These are phyloP conservation scores for Listronotus oregonensis DNA, from an alignment of 1,140 invertebrate species.

Conservation along the genomic window DNA sequence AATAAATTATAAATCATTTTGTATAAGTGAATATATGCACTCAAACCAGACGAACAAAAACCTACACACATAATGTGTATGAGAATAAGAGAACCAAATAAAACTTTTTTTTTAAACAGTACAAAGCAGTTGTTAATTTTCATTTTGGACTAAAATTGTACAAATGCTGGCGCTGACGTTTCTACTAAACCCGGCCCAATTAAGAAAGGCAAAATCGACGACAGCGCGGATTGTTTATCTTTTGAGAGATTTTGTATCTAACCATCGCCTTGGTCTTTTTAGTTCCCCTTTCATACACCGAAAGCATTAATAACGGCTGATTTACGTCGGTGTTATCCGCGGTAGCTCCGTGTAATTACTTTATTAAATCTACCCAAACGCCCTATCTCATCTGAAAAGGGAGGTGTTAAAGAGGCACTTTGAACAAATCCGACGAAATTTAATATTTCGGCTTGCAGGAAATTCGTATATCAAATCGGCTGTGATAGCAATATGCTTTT, in stretches of 20 bases:
- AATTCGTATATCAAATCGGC: too few species aligned
- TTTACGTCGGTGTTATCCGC: conserved; percentile 23
- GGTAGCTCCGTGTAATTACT: conserved; percentile 22
- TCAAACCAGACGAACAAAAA: too few species aligned
- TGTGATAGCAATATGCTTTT: too few species aligned
- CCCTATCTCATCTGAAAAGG: conserved; percentile 1
- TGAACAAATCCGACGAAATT: conserved; percentile 7
- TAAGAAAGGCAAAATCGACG: not conserved
- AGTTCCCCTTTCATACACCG: conserved; percentile 12
- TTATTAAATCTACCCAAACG: conserved; percentile 22
- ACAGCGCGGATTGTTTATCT: conserved; percentile 2
- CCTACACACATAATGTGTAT: too few species aligned
- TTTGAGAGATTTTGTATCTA: conserved; percentile 13
- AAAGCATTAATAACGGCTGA: conserved; percentile 20
- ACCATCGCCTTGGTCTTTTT: not conserved
- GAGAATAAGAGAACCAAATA: too few species aligned
- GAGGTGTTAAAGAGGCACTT: not conserved
- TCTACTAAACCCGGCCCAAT: not conserved
- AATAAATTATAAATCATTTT: too few species aligned
- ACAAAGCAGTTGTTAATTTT: too few species aligned
- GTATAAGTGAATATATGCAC: too few species aligned
- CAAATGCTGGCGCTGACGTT: not conserved
- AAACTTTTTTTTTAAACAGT: too few species aligned
- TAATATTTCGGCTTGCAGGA: conserved; percentile 8
- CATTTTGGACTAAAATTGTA: too few species aligned